Evolutionary conservation across 2,888 invertebrate genomes (phyloP), one percentile per base, ranked within the genome.

Genomic region (Mesochorus sp.): DNA sequence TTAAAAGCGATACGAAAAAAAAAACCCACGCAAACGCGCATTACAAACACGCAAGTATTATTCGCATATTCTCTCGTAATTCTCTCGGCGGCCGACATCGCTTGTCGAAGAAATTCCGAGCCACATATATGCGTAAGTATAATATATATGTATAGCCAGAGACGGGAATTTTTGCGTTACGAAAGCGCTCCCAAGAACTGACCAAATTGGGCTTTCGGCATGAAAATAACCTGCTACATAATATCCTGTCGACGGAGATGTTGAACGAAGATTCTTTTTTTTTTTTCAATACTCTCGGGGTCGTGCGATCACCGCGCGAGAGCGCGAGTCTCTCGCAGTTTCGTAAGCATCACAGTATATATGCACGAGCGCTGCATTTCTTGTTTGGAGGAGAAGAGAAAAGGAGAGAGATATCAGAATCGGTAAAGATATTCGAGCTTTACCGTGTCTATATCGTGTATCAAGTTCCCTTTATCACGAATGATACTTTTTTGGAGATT

Each of bases 191-290:
- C 21, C 37, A 19, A 19, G 14, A 55, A 61, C 66, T 51, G 59
- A 51, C 76, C 71, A 76, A 76, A 76, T 77, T 67, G 28, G 67
- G 62, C 37, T 39, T 67, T 37, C 5, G 71, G 19, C 59, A 59
- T 71, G 61, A 28, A 44, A 68, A 42, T 47, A 47, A 62, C 44
- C 39, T 66, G 59, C 71, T 44, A 34, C 28, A 14, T 71, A 66
- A 66, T 66, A 37, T 66, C 39, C 59, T 12, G 34, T 62, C 39
- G 51, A n/a, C n/a, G 1, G 47, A 76, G 64, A 66, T 72, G 51
- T 34, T 42, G 37, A 31, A 26, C 42, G 34, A 26, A 39, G 76
- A 66, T 71, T 39, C 14, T 68, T 34, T 37, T 24, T 55, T 55
- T 55, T 57, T 57, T 55, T 24, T 47, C 24, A 51, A 21, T 8